Conservation (phyloP, 2,888 invertebrate genomes). For the Flexamia atlantica region DNA sequence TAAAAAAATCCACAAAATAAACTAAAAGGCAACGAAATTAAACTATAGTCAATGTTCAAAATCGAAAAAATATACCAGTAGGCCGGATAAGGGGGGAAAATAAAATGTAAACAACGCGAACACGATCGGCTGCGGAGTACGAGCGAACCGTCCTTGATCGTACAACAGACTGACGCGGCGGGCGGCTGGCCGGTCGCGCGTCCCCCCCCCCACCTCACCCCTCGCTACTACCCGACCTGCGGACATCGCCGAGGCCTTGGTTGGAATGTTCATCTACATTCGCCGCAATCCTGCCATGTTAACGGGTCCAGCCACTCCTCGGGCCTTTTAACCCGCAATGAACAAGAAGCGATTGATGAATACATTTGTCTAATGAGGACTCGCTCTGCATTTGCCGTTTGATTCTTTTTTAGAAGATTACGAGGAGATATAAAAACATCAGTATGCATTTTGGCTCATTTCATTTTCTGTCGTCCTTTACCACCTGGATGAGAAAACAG, state of each 20-base stretch:
- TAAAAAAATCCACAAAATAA: constrained; percentile 8
- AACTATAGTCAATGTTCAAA: background rate
- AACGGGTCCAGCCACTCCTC: background rate
- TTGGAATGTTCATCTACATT: constrained; percentile 20
- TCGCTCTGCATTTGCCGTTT: no score
- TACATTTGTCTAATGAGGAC: no score
- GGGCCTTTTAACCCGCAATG: background rate
- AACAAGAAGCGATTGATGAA: no score
- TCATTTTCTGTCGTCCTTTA: no score
- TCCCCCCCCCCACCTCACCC: constrained; percentile 4
- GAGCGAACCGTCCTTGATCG: constrained; percentile 16
- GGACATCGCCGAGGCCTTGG: constrained; percentile 37
- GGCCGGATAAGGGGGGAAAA: no score
- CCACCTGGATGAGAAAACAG: no score
- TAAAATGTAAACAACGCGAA: constrained; percentile 45
- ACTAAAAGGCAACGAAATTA: background rate
- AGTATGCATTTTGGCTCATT: no score
- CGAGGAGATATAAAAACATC: no score
- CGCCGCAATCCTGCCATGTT: background rate
- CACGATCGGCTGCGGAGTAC: background rate
- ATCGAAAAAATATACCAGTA: background rate
- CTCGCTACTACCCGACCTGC: constrained; percentile 9
- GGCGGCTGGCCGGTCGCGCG: constrained; percentile 6
- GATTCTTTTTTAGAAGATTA: no score
- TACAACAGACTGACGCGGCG: background rate